Percentiles rank a stretch among this genome's conserved stretches.
Conservation (phyloP, 2,797 vertebrate species). For the Sciaenops ocellatus region DNA sequence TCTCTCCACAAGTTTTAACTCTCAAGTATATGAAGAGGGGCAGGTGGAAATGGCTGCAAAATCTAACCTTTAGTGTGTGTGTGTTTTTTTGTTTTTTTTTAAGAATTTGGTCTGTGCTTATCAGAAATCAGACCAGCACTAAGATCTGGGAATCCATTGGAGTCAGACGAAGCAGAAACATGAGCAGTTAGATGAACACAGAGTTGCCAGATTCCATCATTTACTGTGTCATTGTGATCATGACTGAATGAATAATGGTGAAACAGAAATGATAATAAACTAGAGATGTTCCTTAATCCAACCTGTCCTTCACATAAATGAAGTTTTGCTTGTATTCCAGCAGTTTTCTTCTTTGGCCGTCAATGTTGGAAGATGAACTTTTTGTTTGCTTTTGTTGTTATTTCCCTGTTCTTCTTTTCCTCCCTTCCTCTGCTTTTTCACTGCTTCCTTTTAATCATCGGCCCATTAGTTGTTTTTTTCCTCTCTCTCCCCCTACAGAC, state of each 20-base stretch:
- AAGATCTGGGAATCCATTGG: background rate
- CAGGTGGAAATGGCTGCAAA: conserved; percentile 3
- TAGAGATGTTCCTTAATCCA: background rate
- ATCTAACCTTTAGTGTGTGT: background rate
- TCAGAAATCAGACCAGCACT: conserved; percentile 5
- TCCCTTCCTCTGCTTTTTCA: background rate
- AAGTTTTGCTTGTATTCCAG: background rate
- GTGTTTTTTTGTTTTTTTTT: background rate
- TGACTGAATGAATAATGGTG: background rate
- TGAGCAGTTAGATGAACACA: background rate
- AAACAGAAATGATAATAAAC: background rate
- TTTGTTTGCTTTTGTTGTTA: background rate
- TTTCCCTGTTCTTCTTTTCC: background rate
- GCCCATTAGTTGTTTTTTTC: conserved; percentile 4
- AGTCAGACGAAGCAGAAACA: background rate
- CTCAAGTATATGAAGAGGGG: conserved; percentile 16
- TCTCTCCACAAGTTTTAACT: conserved; percentile 21
- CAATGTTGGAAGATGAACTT: background rate
- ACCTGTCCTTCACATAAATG: background rate
- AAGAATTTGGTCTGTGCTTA: background rate
- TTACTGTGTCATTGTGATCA: background rate
- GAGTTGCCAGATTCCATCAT: background rate
- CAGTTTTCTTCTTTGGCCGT: background rate
- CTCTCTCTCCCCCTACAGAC: background rate
- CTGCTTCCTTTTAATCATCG: background rate